Percentiles rank a stretch among this genome's conserved stretches.
Conservation (phyloP, 2,888 invertebrate species). For the Idaea aversata region DNA sequence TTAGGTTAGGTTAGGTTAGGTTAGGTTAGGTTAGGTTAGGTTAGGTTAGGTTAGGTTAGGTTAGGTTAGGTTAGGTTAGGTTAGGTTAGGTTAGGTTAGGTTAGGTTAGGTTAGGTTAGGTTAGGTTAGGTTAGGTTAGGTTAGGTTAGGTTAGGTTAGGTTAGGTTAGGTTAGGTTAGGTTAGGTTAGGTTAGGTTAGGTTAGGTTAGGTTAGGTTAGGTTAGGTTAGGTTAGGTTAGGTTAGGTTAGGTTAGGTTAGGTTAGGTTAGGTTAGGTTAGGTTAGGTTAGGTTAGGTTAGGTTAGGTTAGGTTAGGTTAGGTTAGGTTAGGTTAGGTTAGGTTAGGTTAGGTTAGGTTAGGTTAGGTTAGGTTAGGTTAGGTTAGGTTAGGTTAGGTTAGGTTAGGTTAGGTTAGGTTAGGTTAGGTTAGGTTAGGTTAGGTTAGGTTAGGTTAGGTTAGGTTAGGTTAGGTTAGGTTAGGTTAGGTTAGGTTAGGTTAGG, state of each 20-base stretch:
- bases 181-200: too few species aligned
- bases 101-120: slow-evolving; percentile 15
- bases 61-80: slow-evolving; percentile 27
- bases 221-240: too few species aligned
- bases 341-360: slow-evolving; percentile 29
- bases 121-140: slow-evolving; percentile 26
- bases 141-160: slow-evolving; percentile 26
- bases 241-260: too few species aligned
- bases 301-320: too few species aligned
- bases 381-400: too few species aligned
- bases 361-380: slow-evolving; percentile 12
- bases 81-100: slow-evolving; percentile 25
- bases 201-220: too few species aligned
- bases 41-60: slow-evolving; percentile 28
- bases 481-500: slow-evolving; percentile 27
- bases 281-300: too few species aligned
- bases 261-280: too few species aligned
- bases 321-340: slow-evolving; percentile 14
- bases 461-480: slow-evolving; percentile 5
- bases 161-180: too few species aligned
- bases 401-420: too few species aligned
- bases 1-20: slow-evolving; percentile 26
- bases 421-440: too few species aligned
- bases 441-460: too few species aligned
- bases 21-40: slow-evolving; percentile 26